Base-by-base conservation (phyloP, 2,113 vertebrate genomes). In the Coregonus clupeaformis region DNA sequence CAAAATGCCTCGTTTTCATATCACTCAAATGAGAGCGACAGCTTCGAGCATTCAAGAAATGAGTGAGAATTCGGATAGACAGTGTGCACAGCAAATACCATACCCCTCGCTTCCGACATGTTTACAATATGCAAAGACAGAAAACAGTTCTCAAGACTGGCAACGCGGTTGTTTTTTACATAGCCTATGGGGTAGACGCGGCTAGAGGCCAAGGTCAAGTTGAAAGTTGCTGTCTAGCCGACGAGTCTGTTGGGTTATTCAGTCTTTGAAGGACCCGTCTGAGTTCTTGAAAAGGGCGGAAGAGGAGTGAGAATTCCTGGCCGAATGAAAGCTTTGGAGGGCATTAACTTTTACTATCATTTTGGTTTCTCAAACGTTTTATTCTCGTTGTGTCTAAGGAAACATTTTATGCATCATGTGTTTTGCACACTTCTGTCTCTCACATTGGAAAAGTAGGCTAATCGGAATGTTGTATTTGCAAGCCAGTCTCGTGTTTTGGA, bases 121-220 rank as follows among this genome's bases (percentile, higher is more conserved):
- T 92, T 92, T 86, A 88, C 85, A 83, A 69, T 65, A 81, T 65
- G 77, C 83, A 68, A 86, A 87, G 81, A 77, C 70, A 77, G 36
- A 85, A 83, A 87, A 81, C 73, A 90, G 82, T 82, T 82, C 1
- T 87, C 84, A 22, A 71, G 59, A 78, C 81, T 82, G 89, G 84
- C 91, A 86, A 89, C 73, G 80, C 82, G 80, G 3, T 18, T 78
- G 68, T 12, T 84, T 92, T 95, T 91, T 91, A 92, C 91, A 88
- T 91, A 42, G 36, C 7, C 36, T 42, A 89, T 77, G 82, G 9
- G 91, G 92, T 91, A 92, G 94, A 94, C 95, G 69, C 90, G 90
- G 93, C 91, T 94, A 86, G 94, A 96, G 95, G 96, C 96, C 96
- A 98, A 97, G 96, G 96, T 98, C 96, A 98, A 98, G 96, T 96